Percentiles rank a stretch among this genome's conserved stretches.
These are phyloP conservation scores for Chromobotia macracanthus DNA, from an alignment of 2,797 vertebrate species.

Conservation along the genomic window DNA sequence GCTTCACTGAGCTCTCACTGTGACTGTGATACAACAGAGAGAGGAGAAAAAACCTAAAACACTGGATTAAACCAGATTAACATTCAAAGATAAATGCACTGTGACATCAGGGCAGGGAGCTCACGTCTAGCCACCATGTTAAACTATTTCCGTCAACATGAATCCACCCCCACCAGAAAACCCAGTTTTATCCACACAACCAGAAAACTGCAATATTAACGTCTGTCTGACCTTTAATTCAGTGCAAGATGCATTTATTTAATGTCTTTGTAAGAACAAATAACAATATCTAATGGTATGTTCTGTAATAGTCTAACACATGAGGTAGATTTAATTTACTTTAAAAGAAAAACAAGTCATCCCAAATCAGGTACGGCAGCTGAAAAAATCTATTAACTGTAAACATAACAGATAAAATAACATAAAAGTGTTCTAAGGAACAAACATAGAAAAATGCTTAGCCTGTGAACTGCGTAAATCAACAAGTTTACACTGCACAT, in stretches of 20 bases:
- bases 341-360: too few relatives aligned
- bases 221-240: background rate
- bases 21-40: conserved; percentile 30
- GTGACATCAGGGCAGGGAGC: conserved; percentile 61
- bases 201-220: background rate
- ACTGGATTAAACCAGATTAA: conserved; percentile 72
- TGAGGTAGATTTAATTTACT: too few relatives aligned
- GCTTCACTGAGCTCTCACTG: conserved; percentile 57
- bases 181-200: background rate
- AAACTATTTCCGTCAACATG: conserved; percentile 2
- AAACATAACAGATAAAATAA: too few relatives aligned
- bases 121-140: conserved; percentile 21
- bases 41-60: conserved; percentile 59
- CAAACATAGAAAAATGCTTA: background rate
- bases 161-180: conserved; percentile 8
- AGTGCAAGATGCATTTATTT: background rate
- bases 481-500: background rate
- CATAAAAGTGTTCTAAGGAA: too few relatives aligned
- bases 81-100: conserved; percentile 67
- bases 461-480: background rate
- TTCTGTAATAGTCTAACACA: too few relatives aligned
- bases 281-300: too few relatives aligned
- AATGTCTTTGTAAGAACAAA: background rate
- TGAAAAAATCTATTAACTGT: too few relatives aligned
- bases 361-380: too few relatives aligned